Evolutionary conservation across 2,888 invertebrate genomes (phyloP).

Genomic region (Campopleginae sp.): DNA sequence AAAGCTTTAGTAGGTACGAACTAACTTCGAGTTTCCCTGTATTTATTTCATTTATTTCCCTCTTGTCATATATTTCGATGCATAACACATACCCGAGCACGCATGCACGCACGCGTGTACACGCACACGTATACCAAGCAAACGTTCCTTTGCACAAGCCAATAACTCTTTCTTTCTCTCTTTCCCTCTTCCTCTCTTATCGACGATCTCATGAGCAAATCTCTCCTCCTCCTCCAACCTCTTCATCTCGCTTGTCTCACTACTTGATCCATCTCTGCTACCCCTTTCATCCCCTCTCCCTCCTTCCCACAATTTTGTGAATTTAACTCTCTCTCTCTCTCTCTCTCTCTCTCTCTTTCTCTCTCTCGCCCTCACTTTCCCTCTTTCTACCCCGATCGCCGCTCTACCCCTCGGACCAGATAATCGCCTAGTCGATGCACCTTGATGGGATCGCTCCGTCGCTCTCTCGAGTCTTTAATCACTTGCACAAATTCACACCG

Average conservation of each 20-base stretch:
- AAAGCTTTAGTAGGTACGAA: constrained; percentile 80
- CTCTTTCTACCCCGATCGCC: constrained; percentile 14
- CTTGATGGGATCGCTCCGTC: constrained; percentile 58
- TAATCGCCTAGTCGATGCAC: constrained; percentile 67
- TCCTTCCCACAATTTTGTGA: constrained; percentile 19
- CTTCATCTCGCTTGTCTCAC: constrained; percentile 51
- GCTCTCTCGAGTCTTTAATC: constrained; percentile 67
- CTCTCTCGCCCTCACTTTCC: constrained; percentile 5
- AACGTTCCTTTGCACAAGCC: background rate
- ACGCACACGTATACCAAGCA: background rate
- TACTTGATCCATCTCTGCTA: constrained; percentile 51
- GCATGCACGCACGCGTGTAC: constrained; percentile 1
- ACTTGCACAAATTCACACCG: constrained; percentile 62
- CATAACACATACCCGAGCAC: constrained; percentile 35
- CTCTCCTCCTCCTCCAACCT: constrained; percentile 34
- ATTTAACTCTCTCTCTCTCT: constrained; percentile 27
- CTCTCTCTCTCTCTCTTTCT: background rate
- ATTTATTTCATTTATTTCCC: constrained; percentile 73
- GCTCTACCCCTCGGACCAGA: constrained; percentile 53
- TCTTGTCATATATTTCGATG: constrained; percentile 59
- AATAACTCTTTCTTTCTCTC: constrained; percentile 33
- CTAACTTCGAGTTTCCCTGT: constrained; percentile 79
- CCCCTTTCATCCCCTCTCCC: background rate
- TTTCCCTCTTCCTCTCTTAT: constrained; percentile 23
- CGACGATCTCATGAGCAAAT: constrained; percentile 27